Evolutionary conservation across 1,140 invertebrate species (phyloP), one percentile per base, ranked within the genome.

Genomic region (Oedothorax gibbosus): DNA sequence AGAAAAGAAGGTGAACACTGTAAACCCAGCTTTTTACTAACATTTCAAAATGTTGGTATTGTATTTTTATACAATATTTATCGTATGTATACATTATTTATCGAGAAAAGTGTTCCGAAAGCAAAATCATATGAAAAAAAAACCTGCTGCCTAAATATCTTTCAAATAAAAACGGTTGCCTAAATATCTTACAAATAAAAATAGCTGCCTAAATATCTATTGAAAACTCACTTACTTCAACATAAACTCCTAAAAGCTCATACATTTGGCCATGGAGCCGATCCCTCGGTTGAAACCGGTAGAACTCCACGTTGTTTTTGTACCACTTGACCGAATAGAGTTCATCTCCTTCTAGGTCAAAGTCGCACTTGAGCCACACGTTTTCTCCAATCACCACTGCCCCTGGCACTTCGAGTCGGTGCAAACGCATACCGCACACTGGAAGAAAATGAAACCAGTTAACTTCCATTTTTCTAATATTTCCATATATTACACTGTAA

Each of bases 301-400:
- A 88, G 75, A 88, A 88, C 68, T 88, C 88, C 18, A 88, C 86
- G 66, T 88, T 87, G 73, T 88, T 85, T 68, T 85, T 85, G 66
- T 85, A 85, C 83, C 83, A 85, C 49, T 85, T 85, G 35, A 85
- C 83, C 4, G 83, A 88, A 54, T 87, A 87, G 2, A 88, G 81
- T 12, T 86, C 86, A 49, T 88, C 87, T 20, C 85, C 86, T 83
- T 88, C 87, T 12, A 88, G 51, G 81, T 87, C 85, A 79, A 87
- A 88, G 66, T 87, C 79, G 82, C 88, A 88, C 62, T 86, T 72
- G 10, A 88, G 75, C 73, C 75, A 76, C n/a, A 86, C 87, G 15
- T 87, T 68, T 18, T 86, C 69, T 10, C 88, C 88, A 5, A 85
- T 86, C 64, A 85, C 79, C 35, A 88, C 87, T 11, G 87, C 87